Evolutionary conservation across 2,797 vertebrate genomes (phyloP).

Genomic region (Ficedula albicollis): DNA sequence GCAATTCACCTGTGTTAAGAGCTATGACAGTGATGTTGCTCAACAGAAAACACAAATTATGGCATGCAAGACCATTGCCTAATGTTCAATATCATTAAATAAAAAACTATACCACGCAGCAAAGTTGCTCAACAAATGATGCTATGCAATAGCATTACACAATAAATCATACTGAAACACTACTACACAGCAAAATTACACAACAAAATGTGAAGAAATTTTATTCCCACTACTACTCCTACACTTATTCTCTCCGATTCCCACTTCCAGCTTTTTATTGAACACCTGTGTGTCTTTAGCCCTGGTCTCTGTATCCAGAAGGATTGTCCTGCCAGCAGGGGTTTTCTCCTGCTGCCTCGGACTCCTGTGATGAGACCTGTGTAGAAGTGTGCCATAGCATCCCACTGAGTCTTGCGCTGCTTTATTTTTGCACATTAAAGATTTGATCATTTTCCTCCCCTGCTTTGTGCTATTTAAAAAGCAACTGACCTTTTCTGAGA

Average conservation of each 20-base stretch:
- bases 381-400: not conserved
- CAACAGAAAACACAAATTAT: constrained; percentile 51
- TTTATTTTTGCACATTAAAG: not conserved
- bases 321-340: not conserved
- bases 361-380: not conserved
- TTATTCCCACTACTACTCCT: constrained; percentile 60
- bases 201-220: constrained; percentile 69
- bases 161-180: constrained; percentile 60
- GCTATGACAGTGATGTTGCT: constrained; percentile 27
- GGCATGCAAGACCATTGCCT: constrained; percentile 57
- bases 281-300: not conserved
- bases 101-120: constrained; percentile 66
- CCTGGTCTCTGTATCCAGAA: not conserved
- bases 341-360: not conserved
- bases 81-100: constrained; percentile 67
- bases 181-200: constrained; percentile 67
- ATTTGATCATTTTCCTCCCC: not conserved
- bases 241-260: constrained; percentile 1
- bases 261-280: not conserved
- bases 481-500: not conserved
- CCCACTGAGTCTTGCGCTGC: not conserved
- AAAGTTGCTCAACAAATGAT: constrained; percentile 59
- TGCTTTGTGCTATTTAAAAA: not conserved
- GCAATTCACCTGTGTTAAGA: constrained; percentile 8
- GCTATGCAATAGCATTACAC: constrained; percentile 55